Percentiles rank a stretch among this genome's conserved stretches.
Conservation (phyloP, 2,888 invertebrate species). For the Papilio gigon region DNA sequence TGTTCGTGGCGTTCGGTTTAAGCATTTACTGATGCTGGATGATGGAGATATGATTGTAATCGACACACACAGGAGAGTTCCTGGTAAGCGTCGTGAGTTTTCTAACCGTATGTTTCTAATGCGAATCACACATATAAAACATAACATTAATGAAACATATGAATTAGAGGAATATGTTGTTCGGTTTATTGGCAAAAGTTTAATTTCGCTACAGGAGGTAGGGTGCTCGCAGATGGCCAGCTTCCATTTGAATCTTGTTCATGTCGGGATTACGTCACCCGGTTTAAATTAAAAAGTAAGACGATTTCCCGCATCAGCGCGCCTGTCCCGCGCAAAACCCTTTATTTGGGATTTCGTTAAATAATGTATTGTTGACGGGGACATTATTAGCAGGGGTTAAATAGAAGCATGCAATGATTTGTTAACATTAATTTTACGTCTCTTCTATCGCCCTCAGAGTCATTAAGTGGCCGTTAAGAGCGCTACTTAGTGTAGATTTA, state of each 20-base stretch:
- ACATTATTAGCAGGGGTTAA: constrained; percentile 8
- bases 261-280: constrained; percentile 42
- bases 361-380: constrained; percentile 21
- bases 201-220: constrained; percentile 65
- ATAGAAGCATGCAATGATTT: background rate
- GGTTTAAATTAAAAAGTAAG: constrained; percentile 58
- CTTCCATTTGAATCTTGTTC: constrained; percentile 55
- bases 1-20: constrained; percentile 37
- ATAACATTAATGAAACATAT: too few relatives aligned
- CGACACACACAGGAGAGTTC: background rate
- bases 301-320: constrained; percentile 48
- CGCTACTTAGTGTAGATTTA: too few relatives aligned
- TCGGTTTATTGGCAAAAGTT: constrained; percentile 59
- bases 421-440: too few relatives aligned
- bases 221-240: constrained; percentile 54
- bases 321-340: constrained; percentile 34
- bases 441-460: too few relatives aligned
- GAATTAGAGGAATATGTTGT: too few relatives aligned
- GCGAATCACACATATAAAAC: too few relatives aligned
- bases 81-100: background rate
- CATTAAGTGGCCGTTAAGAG: background rate
- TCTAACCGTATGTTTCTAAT: too few relatives aligned
- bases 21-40: constrained; percentile 8
- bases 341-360: constrained; percentile 30
- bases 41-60: constrained; percentile 28